Conservation (phyloP, 2,797 vertebrate genomes). For the Peromyscus attwateri region DNA sequence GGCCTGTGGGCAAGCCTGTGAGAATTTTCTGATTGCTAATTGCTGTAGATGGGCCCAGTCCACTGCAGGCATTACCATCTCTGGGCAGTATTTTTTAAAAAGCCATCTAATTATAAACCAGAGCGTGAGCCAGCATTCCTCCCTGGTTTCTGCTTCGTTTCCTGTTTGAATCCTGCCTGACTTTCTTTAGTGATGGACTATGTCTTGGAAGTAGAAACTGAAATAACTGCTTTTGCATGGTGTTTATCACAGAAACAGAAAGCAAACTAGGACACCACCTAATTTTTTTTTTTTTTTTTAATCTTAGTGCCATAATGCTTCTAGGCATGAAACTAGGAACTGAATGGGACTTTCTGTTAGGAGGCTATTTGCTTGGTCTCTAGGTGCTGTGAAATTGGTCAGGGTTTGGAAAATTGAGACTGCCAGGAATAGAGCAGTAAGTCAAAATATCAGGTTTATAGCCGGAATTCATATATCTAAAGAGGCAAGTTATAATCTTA, state of each 20-base stretch:
- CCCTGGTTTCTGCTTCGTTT: neutral
- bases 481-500: neutral
- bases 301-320: neutral
- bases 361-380: slow-evolving; percentile 5
- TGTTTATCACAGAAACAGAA: neutral
- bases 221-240: neutral
- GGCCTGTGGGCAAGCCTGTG: neutral
- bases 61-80: neutral
- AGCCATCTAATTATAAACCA: neutral
- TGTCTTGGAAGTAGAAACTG: neutral
- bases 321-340: slow-evolving; percentile 14
- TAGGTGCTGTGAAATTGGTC: neutral
- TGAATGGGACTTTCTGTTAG: neutral
- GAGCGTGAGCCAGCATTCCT: neutral
- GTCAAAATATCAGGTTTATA: neutral
- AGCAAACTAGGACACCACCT: neutral
- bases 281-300: neutral
- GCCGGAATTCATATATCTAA: slow-evolving; percentile 5
- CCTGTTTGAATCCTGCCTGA: neutral
- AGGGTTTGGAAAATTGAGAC: neutral
- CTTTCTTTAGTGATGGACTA: neutral
- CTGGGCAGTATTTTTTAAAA: neutral
- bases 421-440: neutral
- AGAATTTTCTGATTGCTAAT: neutral
- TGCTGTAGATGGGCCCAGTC: neutral